Evolutionary conservation across 2,113 vertebrate genomes (phyloP).

Genomic region (Sprattus sprattus): DNA sequence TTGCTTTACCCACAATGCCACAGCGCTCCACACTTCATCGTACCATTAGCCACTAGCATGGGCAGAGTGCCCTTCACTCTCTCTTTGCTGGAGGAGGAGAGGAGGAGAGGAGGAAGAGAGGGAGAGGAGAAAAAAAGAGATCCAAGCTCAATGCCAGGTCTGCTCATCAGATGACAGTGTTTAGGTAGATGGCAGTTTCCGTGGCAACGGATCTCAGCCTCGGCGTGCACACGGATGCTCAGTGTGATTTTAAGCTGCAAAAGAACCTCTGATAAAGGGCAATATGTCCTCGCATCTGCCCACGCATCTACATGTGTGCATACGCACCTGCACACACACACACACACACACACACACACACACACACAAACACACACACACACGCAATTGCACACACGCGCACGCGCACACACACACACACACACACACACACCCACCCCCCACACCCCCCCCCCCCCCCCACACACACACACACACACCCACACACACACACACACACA

Average conservation of each 20-base stretch:
- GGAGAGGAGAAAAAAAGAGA: conserved; percentile 10
- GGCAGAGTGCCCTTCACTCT: conserved; percentile 20
- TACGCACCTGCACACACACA: conserved; percentile 3
- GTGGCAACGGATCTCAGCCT: conserved; percentile 79
- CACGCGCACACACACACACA: conserved; percentile 34
- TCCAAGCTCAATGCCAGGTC: conserved; percentile 55
- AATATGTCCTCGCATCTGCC: conserved; percentile 65
- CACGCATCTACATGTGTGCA: conserved; percentile 45
- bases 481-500: conserved; percentile 32
- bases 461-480: conserved; percentile 36
- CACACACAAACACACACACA: conserved; percentile 37
- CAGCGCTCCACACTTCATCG: neutral
- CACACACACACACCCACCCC: conserved; percentile 32
- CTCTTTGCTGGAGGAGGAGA: conserved; percentile 17
- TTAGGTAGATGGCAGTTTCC: conserved; percentile 77
- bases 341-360: conserved; percentile 48
- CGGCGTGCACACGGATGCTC: conserved; percentile 71
- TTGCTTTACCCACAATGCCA: conserved; percentile 29
- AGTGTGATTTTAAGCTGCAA: conserved; percentile 69
- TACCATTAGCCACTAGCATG: conserved; percentile 25
- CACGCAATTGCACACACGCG: too few relatives aligned
- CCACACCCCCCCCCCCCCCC: too few relatives aligned
- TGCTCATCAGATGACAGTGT: conserved; percentile 61
- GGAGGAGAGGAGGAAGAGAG: conserved; percentile 22
- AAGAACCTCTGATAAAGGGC: conserved; percentile 65